Conservation (phyloP, 2,113 vertebrate species). For the Dunckerocampus dactyliophorus region DNA sequence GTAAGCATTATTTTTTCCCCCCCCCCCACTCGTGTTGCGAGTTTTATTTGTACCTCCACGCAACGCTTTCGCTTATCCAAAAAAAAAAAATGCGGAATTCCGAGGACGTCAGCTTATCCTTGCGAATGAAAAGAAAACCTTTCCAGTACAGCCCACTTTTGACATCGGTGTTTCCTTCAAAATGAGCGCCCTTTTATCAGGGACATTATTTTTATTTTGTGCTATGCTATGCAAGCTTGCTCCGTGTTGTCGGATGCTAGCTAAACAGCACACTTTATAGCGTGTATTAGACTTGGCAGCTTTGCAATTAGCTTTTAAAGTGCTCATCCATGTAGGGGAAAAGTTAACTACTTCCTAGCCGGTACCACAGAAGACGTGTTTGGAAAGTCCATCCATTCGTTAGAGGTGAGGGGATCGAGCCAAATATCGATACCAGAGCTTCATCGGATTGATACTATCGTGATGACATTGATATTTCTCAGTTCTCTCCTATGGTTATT, state of each 20-base stretch:
- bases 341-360: no score
- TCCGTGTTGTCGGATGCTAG: background rate
- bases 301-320: no score
- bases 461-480: no score
- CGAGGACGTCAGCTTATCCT: constrained; percentile 12
- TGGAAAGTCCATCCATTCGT: no score
- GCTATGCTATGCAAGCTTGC: no score
- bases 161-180: constrained; percentile 33
- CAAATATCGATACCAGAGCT: no score
- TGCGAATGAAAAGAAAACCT: constrained; percentile 17
- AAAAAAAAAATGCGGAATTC: constrained; percentile 22
- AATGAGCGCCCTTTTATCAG: constrained; percentile 9
- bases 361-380: no score
- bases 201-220: background rate
- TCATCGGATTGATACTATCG: no score
- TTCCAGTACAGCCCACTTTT: constrained; percentile 48
- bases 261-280: background rate
- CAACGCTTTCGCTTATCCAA: constrained; percentile 5
- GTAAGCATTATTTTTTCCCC: constrained; percentile 43
- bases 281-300: no score
- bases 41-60: background rate
- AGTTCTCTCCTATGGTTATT: no score
- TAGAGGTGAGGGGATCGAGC: no score
- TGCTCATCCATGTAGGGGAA: no score
- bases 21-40: background rate